Conservation (phyloP, 2,113 vertebrate genomes). For the Rhinopomastus cyanomelas region DNA sequence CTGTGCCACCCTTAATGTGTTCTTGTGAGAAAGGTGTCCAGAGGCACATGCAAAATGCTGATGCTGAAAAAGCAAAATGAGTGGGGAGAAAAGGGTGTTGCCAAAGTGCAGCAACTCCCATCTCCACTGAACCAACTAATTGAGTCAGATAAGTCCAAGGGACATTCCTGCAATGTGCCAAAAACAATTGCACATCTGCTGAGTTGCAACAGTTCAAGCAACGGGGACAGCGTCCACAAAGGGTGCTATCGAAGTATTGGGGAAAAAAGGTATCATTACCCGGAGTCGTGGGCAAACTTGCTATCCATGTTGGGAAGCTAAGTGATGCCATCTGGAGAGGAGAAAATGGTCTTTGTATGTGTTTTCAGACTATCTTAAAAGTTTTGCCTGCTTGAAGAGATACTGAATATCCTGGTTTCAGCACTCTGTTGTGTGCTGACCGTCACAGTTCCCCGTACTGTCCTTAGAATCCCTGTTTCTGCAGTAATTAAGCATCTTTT, state of each 20-base stretch:
- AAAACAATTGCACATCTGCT: rapidly evolving
- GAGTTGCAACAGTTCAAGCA: not conserved
- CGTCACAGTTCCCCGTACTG: not conserved
- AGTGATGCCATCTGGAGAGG: not conserved
- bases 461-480: not conserved
- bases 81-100: not conserved
- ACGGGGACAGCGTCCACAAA: not conserved
- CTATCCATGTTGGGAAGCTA: not conserved
- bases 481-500: not conserved
- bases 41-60: not conserved
- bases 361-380: not conserved
- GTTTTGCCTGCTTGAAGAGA: not conserved
- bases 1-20: not conserved
- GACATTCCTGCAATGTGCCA: not conserved
- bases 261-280: not conserved
- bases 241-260: not conserved
- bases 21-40: not conserved
- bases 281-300: not conserved
- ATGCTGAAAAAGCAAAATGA: not conserved
- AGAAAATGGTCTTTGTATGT: not conserved
- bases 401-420: not conserved
- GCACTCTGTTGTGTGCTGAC: not conserved
- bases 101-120: not conserved
- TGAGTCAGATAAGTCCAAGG: not conserved
- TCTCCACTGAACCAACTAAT: not conserved